Conservation (phyloP, 35 echinoderm and acorn worm genomes). For the Lytechinus pictus region DNA sequence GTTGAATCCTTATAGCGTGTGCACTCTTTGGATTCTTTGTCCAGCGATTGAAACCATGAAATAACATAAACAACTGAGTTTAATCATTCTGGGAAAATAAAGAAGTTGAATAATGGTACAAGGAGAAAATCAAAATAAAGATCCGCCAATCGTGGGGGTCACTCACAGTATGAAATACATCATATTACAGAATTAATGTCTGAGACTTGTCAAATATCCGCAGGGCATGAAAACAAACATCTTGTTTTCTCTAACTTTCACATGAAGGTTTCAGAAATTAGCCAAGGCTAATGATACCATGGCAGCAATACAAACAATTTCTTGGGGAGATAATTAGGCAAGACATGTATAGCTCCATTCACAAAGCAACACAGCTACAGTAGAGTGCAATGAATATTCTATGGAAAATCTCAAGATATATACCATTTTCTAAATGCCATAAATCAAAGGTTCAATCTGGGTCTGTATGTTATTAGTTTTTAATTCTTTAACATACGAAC, state of each 20-base stretch:
- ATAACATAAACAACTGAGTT: not conserved
- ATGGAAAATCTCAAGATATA: no score
- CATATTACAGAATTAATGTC: not conserved
- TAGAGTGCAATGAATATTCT: no score
- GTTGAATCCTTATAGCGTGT: not conserved
- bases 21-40: not conserved
- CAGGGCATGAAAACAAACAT: not conserved
- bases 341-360: not conserved
- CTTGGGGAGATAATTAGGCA: not conserved
- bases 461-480: no score
- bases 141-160: not conserved
- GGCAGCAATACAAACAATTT: not conserved
- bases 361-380: not conserved
- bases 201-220: not conserved
- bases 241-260: not conserved
- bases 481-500: no score
- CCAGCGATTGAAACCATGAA: not conserved
- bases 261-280: not conserved
- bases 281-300: not conserved
- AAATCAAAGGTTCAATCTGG: no score
- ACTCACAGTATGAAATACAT: not conserved
- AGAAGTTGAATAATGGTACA: not conserved
- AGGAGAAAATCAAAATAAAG: not conserved
- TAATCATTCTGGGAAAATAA: not conserved
- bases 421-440: no score